Evolutionary conservation across 2,113 vertebrate species (phyloP).

Genomic region (Cyphotilapia sp.): DNA sequence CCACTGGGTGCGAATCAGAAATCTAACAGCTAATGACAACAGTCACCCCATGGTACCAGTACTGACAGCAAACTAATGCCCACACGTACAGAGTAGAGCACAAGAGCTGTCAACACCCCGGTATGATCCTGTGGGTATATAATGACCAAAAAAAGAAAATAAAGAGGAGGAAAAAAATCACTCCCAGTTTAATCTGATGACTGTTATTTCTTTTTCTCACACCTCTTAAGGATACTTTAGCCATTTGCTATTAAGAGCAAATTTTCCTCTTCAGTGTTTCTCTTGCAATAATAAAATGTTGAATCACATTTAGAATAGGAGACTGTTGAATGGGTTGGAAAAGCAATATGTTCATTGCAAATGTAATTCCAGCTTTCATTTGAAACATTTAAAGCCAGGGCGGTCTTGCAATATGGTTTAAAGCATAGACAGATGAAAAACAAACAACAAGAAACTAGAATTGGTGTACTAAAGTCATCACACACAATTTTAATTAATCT

Average conservation of each 20-base stretch:
- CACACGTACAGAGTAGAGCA: conserved; percentile 40
- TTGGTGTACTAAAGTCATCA: background rate
- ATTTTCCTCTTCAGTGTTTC: background rate
- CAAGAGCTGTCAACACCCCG: conserved; percentile 50
- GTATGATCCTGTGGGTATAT: conserved; percentile 36
- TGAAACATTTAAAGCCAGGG: background rate
- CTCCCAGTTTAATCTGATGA: background rate
- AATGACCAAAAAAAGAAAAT: background rate
- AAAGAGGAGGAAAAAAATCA: background rate
- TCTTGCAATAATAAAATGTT: background rate
- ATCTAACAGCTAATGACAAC: conserved; percentile 59
- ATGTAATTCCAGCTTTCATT: background rate
- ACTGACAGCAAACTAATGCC: conserved; percentile 49
- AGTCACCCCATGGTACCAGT: conserved; percentile 17
- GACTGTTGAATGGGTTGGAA: background rate
- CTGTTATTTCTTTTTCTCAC: conserved; percentile 18
- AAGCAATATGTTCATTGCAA: background rate
- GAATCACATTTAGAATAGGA: background rate
- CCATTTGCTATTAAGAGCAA: background rate
- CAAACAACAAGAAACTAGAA: background rate
- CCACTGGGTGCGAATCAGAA: conserved; percentile 54
- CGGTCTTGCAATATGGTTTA: background rate
- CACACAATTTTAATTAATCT: background rate
- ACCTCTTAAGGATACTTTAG: conserved; percentile 4
- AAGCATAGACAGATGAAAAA: background rate